Base-by-base conservation (phyloP, 2,888 invertebrate species). In the Choristoneura rosaceana region DNA sequence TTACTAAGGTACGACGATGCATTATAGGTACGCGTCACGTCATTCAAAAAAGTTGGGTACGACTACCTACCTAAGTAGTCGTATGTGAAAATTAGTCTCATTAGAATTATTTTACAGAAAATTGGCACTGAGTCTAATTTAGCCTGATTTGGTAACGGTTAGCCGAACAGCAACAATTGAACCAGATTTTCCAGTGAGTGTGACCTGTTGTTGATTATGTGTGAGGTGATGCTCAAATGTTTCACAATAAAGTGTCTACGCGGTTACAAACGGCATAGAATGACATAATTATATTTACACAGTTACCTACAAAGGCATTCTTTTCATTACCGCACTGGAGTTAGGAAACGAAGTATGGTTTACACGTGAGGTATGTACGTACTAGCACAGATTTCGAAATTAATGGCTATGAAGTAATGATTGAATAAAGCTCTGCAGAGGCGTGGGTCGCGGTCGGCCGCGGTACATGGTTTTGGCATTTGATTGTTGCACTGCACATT, bases 221-320 rank as follows among this genome's bases (percentile, higher is more conserved):
- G 34, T 25, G 52, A n/a, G 50, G 38, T 15, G 52, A 52, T 52
- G 50, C 50, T 38, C 47, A 58, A 45, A n/a, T 66, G 55, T 47
- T 58, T 67, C 59, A 59, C 34, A 59, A 65, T 52, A 52, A 64
- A 41, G 38, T 12, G 43, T 62, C 43, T 14, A 43, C 14, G 60
- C 47, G 17, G 60, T 38, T 60, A 14, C 47, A 38, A 34, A 60
- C 47, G 38, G 67, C 58, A 59, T 59, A 15, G 34, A 59, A 47
- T 47, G 60, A 60, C 68, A 50, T 68, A 68, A 68, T 60, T 59
- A 59, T 67, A 45, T 55, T 68, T 60, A 60, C 67, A 59, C 59
- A 10, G 66, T n/a, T 33, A 67, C 58, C 67, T 58, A 45, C 59
- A 47, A 33, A 70, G 45, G 38, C 41, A 52, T 50, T 25, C 43